Evolutionary conservation across 2,888 invertebrate genomes (phyloP), one percentile per base, ranked within the genome.

Genomic region (Drosophila buzzatii): DNA sequence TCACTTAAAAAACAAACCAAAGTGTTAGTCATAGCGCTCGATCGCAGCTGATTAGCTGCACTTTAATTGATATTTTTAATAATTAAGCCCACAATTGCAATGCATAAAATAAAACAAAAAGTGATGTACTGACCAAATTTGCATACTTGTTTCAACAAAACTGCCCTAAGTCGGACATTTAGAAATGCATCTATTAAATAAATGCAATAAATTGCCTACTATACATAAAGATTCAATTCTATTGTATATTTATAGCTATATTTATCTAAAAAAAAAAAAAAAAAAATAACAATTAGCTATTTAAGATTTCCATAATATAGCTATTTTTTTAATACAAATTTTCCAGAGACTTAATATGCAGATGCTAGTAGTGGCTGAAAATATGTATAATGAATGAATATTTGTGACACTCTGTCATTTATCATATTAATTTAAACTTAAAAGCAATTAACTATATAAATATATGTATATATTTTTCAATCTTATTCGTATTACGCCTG

Each of bases 61-160:
- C 27, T 3, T 55, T 14, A 27, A 47, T 58, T 71, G 18, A 42
- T 18, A 67, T 47, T 23, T 44, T 12, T 52, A 67, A 31, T 41
- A 52, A 47, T 47, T 37, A n/a, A 49, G 31, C 42, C 12, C 10
- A 8, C 23, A 9, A 35, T 3, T 18, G 18, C 1, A 16, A 9
- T 27, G 4, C 18, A 27, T 51, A 42, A 27, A 27, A 27, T 27
- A 23, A 12, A 8, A 16, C 27, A 8, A 12, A 35, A 35, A 44
- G 18, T 33, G n/a, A 9, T 0, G 6, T 35, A 10, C 8, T 57
- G 33, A 37, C 35, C n/a, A 37, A 14, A 72, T 61, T 67, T 57
- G 16, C 52, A 68, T 52, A 67, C 67, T 31, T 12, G 60, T 39
- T 53, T 57, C 37, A 10, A 23, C n/a, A 37, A 18, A 23, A 10